phyloP scores from a whole-genome alignment of 2,797 vertebrate species.

The Nyctibius grandis region DNA sequence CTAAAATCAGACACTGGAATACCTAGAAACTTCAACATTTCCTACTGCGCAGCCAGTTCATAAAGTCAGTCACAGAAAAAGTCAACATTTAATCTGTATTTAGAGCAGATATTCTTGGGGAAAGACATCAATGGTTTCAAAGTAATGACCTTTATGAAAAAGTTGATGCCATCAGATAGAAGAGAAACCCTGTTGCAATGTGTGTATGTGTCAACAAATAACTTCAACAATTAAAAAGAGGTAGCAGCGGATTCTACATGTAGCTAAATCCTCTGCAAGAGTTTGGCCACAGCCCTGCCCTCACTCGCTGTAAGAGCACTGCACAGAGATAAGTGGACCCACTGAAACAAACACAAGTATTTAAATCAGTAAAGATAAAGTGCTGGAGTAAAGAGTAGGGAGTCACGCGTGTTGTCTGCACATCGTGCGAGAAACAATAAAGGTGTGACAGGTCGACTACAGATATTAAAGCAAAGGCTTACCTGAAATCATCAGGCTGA shows the following conservation, averaged over 20 bases:
- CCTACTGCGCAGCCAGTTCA: background rate
- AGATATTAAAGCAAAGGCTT: slow-evolving; percentile 40
- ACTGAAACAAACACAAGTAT: background rate
- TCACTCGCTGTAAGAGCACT: rapidly evolving
- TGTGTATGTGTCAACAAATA: background rate
- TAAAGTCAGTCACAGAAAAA: background rate
- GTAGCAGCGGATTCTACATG: background rate
- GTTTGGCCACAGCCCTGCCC: background rate
- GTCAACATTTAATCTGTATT: background rate
- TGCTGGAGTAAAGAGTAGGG: background rate
- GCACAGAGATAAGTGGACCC: background rate
- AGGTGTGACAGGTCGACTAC: background rate
- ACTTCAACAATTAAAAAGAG: background rate
- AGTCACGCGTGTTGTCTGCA: background rate
- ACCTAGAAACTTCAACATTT: background rate
- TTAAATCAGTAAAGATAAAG: background rate
- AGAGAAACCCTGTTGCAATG: background rate
- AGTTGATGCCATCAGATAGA: background rate
- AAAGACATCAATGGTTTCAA: background rate
- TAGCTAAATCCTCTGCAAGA: background rate
- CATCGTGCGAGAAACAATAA: background rate
- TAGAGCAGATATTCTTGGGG: background rate
- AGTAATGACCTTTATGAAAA: background rate
- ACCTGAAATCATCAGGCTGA: slow-evolving; percentile 77
- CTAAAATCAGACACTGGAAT: background rate